Base-by-base conservation (phyloP, 1,140 invertebrate species). In the Plodia interpunctella region DNA sequence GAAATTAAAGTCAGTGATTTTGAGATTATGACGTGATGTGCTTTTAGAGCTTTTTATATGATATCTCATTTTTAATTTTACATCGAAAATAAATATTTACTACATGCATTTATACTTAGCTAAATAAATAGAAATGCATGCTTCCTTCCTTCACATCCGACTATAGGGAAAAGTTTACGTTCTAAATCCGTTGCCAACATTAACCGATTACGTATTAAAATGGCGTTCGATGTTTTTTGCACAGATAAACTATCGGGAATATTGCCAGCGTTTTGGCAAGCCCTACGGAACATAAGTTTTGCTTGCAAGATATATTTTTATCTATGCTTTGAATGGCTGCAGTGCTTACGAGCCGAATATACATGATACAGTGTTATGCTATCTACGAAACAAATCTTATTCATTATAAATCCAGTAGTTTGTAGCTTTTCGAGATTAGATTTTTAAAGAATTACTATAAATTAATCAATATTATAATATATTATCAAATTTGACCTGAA, bases 211-310 rank as follows among this genome's bases (percentile, higher is more conserved):
- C 38, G 15, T 44, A 44, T 44, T n/a, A 44, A 15, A 44, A 44
- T 44, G 38, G 38, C 38, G 13, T 44, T 25, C 20, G 21, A 25
- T 25, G 13, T 53, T 53, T 25, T 25, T 25, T 13, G 20, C 51
- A 13, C 51, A 53, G 51, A 53, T 53, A 53, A 53, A 53, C 13
- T 53, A 53, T 53, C 51, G 51, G 51, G 51, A 11, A 3, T n/a
- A 53, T 10, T n/a, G 51, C 51, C 17, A 13, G 20, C 51, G 20
- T 53, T 53, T 53, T 53, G 51, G 51, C 51, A 53, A 53, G 19
- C 51, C 49, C 49, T 21, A 25, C 20, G 11, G 51, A 13, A 25
- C 19, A 53, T 53, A 53, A 53, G 51, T 53, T 53, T 25, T 15
- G 38, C 38, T 44, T 44, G 38, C 38, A 44, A 44, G 38, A 44